These are phyloP conservation scores for Cyclura pinguis DNA, from an alignment of 2,797 vertebrate species.

Conservation along the genomic window DNA sequence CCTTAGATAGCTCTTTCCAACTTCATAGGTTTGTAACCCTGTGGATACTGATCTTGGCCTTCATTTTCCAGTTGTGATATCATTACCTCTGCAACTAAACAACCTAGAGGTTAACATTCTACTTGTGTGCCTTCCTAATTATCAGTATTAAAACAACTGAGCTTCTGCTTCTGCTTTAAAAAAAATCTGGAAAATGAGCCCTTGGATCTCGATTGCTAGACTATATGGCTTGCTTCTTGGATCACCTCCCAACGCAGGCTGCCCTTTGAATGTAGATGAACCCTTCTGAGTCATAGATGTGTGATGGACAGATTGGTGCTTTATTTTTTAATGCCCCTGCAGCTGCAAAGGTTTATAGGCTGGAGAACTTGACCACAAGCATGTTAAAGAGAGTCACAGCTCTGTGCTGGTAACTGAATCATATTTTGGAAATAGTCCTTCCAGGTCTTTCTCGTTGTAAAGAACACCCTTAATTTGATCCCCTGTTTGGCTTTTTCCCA, in stretches of 20 bases:
- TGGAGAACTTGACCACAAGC: neutral
- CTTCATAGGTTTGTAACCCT: neutral
- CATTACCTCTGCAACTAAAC: slow-evolving; percentile 47
- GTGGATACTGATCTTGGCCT: neutral
- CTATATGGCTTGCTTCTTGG: slow-evolving; percentile 69
- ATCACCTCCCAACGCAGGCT: slow-evolving; percentile 62
- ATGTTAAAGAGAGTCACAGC: neutral
- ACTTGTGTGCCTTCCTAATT: slow-evolving; percentile 61
- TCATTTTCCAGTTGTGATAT: neutral
- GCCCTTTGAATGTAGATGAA: slow-evolving; percentile 55
- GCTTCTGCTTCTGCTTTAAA: slow-evolving; percentile 61
- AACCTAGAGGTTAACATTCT: slow-evolving; percentile 42
- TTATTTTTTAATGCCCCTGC: slow-evolving; percentile 13
- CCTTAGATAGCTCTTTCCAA: too few species aligned
- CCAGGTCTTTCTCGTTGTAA: too few species aligned
- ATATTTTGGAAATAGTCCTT: too few species aligned
- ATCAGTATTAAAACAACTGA: slow-evolving; percentile 66
- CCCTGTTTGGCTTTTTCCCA: neutral
- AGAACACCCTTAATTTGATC: neutral
- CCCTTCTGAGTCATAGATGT: slow-evolving; percentile 47
- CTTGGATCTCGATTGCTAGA: slow-evolving; percentile 61
- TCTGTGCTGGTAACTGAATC: too few species aligned
- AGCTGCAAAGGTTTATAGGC: slow-evolving; percentile 47
- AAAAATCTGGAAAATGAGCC: slow-evolving; percentile 38
- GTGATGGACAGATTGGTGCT: slow-evolving; percentile 70